These are phyloP conservation scores for Aplidium turbinatum DNA, from an alignment of 23 tunicate species.

Conservation along the genomic window DNA sequence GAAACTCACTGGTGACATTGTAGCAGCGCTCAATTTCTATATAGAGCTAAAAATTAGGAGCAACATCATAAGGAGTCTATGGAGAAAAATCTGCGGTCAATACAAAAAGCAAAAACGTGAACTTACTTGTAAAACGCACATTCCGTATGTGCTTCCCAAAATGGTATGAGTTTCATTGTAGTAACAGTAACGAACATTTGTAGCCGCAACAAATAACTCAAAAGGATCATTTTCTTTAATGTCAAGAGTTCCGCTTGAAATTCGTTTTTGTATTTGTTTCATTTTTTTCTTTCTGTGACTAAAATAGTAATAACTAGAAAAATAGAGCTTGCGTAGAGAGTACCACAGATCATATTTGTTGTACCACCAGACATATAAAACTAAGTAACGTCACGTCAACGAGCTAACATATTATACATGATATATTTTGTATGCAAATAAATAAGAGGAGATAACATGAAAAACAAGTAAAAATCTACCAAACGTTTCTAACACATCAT, in stretches of 20 bases:
- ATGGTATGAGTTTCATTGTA: conserved; percentile 96
- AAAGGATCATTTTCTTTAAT: conserved; percentile 92
- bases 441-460: no score
- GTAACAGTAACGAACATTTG: conserved; percentile 90
- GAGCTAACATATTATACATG: no score
- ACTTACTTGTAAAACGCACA: conserved; percentile 87
- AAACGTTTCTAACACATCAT: no score
- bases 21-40: no score
- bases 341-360: background rate
- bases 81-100: no score
- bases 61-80: no score
- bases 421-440: no score
- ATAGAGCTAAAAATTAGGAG: no score
- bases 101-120: no score
- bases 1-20: no score
- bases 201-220: conserved; percentile 89
- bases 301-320: background rate
- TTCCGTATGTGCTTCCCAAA: conserved; percentile 87
- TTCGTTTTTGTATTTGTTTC: conserved; percentile 79
- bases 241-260: conserved; percentile 77
- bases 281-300: conserved; percentile 82
- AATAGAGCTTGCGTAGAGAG: background rate
- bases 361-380: background rate
- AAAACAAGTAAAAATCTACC: no score
- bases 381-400: no score